Percentiles rank a stretch among this genome's conserved stretches.
These are phyloP conservation scores for Protonibea diacanthus DNA, from an alignment of 2,797 vertebrate species.

Conservation along the genomic window DNA sequence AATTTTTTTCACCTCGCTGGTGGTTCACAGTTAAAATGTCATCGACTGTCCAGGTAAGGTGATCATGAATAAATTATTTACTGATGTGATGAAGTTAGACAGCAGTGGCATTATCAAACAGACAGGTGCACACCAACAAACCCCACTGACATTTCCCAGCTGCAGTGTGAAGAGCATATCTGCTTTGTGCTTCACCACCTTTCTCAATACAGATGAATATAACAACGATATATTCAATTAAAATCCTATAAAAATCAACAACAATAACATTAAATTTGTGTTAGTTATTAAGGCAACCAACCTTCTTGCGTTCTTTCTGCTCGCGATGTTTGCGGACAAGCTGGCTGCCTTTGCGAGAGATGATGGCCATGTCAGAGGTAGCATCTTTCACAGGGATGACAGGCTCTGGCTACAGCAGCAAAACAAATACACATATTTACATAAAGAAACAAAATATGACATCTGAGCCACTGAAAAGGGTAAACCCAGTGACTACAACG, in stretches of 20 bases:
- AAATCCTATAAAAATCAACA: background rate
- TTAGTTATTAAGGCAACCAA: slow-evolving; percentile 55
- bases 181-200: background rate
- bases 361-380: slow-evolving; percentile 98
- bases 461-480: background rate
- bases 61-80: slow-evolving; percentile 38
- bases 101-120: slow-evolving; percentile 29
- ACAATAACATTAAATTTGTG: background rate
- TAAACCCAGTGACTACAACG: background rate
- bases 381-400: slow-evolving; percentile 97
- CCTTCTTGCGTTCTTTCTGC: slow-evolving; percentile 99
- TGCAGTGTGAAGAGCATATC: slow-evolving; percentile 17
- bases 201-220: background rate
- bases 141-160: slow-evolving; percentile 32
- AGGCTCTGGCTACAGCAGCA: slow-evolving; percentile 91
- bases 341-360: slow-evolving; percentile 97
- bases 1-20: slow-evolving; percentile 15
- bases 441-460: slow-evolving; percentile 1
- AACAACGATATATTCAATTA: background rate
- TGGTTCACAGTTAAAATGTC: slow-evolving; percentile 35
- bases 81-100: slow-evolving; percentile 25
- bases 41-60: slow-evolving; percentile 16
- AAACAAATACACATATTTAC: slow-evolving; percentile 6
- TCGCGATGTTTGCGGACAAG: slow-evolving; percentile 97
- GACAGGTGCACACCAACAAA: slow-evolving; percentile 30